phyloP scores from a whole-genome alignment of 1,140 invertebrate species.

The Pseudomyrmex cubaensis region DNA sequence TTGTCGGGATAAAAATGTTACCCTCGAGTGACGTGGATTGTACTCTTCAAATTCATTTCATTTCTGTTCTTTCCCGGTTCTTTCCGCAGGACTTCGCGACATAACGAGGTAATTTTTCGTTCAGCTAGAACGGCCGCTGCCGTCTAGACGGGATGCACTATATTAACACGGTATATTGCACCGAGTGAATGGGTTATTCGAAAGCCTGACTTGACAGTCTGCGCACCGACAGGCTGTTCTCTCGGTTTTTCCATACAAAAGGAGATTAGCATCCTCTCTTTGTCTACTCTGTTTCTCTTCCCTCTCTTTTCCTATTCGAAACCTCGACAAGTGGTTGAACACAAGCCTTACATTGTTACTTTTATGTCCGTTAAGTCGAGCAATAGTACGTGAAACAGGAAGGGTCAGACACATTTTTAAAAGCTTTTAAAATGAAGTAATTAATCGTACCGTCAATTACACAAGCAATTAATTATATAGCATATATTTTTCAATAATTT shows the following conservation, averaged over 20 bases:
- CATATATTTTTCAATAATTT: background rate
- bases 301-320: background rate
- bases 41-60: constrained; percentile 17
- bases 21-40: background rate
- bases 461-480: background rate
- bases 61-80: background rate
- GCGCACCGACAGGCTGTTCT: constrained; percentile 31
- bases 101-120: constrained; percentile 71
- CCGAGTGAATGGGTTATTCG: constrained; percentile 68
- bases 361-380: background rate
- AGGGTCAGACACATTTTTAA: background rate
- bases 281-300: constrained; percentile 15
- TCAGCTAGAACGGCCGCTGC: constrained; percentile 47
- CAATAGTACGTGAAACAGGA: background rate
- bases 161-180: constrained; percentile 73
- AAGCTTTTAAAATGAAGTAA: background rate
- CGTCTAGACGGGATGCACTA: constrained; percentile 71
- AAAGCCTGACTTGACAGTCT: constrained; percentile 54
- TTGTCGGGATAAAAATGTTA: background rate
- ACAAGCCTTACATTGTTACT: background rate
- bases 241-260: constrained; percentile 67
- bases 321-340: background rate
- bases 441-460: background rate
- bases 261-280: constrained; percentile 65
- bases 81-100: constrained; percentile 52